Evolutionary conservation across 2,797 vertebrate species (phyloP).

Genomic region (Characodon lateralis): DNA sequence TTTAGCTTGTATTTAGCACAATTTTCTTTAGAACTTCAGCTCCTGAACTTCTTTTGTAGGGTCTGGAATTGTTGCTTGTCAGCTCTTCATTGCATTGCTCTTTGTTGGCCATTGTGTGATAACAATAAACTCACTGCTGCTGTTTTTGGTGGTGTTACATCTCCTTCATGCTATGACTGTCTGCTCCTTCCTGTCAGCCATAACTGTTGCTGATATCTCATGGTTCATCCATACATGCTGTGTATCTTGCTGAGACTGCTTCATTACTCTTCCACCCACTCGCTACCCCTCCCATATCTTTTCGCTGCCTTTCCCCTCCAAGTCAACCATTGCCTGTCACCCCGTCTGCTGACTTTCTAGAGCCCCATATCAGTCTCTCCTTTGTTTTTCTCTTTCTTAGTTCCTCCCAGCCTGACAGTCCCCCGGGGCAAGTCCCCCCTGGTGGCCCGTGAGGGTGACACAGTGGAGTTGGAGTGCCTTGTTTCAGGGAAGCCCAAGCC

Average conservation of each 20-base stretch:
- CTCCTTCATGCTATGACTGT: constrained; percentile 29
- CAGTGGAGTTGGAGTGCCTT: constrained; percentile 96
- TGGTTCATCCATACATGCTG: constrained; percentile 56
- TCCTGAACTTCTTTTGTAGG: constrained; percentile 4
- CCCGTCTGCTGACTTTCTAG: constrained; percentile 80
- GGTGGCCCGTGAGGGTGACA: constrained; percentile 93
- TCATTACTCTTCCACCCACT: constrained; percentile 64
- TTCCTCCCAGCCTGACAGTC: constrained; percentile 96
- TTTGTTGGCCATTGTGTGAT: constrained; percentile 62
- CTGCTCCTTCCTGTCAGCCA: constrained; percentile 32
- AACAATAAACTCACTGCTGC: constrained; percentile 53
- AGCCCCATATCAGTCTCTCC: constrained; percentile 86
- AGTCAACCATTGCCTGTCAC: constrained; percentile 61
- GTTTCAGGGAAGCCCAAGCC: constrained; percentile 98
- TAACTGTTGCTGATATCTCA: constrained; percentile 53
- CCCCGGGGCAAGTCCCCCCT: constrained; percentile 96
- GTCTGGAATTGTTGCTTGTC: constrained; percentile 33
- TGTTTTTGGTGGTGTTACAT: constrained; percentile 37
- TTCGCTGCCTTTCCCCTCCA: constrained; percentile 33
- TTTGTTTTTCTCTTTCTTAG: constrained; percentile 89
- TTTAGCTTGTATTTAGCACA: constrained; percentile 2
- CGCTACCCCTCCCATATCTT: constrained; percentile 38
- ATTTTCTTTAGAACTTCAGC: not conserved
- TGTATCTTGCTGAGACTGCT: constrained; percentile 45
- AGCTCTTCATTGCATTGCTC: constrained; percentile 54